phyloP scores from a whole-genome alignment of 2,888 invertebrate species.

The Thereva unica region DNA sequence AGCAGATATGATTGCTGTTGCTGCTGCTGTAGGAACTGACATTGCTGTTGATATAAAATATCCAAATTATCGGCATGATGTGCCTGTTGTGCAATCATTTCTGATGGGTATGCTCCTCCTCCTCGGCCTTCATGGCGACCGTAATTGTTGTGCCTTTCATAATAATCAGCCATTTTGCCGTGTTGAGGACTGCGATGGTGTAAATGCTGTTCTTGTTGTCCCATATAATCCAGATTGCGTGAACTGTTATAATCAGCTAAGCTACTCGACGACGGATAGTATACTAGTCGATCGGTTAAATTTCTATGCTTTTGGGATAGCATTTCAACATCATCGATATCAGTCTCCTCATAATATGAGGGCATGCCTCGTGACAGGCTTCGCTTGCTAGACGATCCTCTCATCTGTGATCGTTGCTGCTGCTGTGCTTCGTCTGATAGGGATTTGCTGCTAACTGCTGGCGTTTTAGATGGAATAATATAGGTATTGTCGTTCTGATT shows the following conservation, averaged over 20 bases:
- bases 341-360: constrained; percentile 46
- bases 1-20: constrained; percentile 43
- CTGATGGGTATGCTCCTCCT: not conserved
- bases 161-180: constrained; percentile 12
- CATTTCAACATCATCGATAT: constrained; percentile 46
- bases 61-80: constrained; percentile 37
- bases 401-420: constrained; percentile 1
- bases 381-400: constrained; percentile 9
- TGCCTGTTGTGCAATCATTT: constrained; percentile 29
- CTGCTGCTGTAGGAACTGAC: constrained; percentile 35
- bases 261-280: constrained; percentile 69
- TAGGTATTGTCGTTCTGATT: constrained; percentile 34
- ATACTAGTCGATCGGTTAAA: constrained; percentile 79
- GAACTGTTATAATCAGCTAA: constrained; percentile 56
- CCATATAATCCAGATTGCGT: constrained; percentile 52
- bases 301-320: constrained; percentile 47
- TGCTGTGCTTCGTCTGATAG: constrained; percentile 5
- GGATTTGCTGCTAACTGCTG: constrained; percentile 11
- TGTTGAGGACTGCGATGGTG: constrained; percentile 19
- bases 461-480: constrained; percentile 11
- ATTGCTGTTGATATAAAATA: constrained; percentile 32
- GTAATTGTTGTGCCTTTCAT: constrained; percentile 11
- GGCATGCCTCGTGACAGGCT: constrained; percentile 21
- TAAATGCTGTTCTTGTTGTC: constrained; percentile 33
- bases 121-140: constrained; percentile 11